Evolutionary conservation across 1,140 invertebrate species (phyloP).

Genomic region (Tetramorium parvispinum): DNA sequence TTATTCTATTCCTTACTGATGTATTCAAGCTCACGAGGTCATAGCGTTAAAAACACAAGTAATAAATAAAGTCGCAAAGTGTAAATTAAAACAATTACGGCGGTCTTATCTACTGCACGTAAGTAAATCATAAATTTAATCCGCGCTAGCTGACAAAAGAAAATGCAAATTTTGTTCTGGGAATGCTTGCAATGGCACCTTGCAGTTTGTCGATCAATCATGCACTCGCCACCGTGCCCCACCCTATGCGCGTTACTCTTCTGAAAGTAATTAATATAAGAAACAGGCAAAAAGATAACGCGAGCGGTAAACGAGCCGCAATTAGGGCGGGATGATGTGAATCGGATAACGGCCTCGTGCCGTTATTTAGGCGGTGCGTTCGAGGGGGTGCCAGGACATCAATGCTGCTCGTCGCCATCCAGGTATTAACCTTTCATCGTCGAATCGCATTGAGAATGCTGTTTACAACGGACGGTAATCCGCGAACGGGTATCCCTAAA

Average conservation of each 20-base stretch:
- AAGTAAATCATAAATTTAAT: slow-evolving; percentile 59
- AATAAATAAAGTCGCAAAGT: slow-evolving; percentile 53
- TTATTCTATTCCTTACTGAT: slow-evolving; percentile 9
- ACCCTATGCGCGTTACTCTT: slow-evolving; percentile 44
- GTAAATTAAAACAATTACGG: slow-evolving; percentile 54
- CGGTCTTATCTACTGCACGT: slow-evolving; percentile 28
- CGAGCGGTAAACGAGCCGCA: slow-evolving; percentile 47
- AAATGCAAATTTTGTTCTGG: slow-evolving; percentile 50
- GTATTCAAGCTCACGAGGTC: not conserved
- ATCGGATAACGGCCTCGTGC: slow-evolving; percentile 17
- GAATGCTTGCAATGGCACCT: slow-evolving; percentile 49
- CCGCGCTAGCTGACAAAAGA: slow-evolving; percentile 29
- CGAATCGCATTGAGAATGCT: slow-evolving; percentile 6
- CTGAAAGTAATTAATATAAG: slow-evolving; percentile 61
- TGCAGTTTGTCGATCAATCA: slow-evolving; percentile 53
- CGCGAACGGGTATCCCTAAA: slow-evolving; percentile 21
- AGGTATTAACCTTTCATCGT: slow-evolving; percentile 30
- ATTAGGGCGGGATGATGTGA: slow-evolving; percentile 58
- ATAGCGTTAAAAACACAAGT: not conserved
- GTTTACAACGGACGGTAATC: slow-evolving; percentile 33
- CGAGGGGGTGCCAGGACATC: not conserved
- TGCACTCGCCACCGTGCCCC: slow-evolving; percentile 38
- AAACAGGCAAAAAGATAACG: slow-evolving; percentile 51
- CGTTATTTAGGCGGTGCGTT: slow-evolving; percentile 1
- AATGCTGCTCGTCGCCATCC: not conserved